Percentiles rank a stretch among this genome's conserved stretches.
Evolutionary conservation across 2,888 invertebrate species (phyloP).

Genomic region (Pyrocoelia pectoralis): DNA sequence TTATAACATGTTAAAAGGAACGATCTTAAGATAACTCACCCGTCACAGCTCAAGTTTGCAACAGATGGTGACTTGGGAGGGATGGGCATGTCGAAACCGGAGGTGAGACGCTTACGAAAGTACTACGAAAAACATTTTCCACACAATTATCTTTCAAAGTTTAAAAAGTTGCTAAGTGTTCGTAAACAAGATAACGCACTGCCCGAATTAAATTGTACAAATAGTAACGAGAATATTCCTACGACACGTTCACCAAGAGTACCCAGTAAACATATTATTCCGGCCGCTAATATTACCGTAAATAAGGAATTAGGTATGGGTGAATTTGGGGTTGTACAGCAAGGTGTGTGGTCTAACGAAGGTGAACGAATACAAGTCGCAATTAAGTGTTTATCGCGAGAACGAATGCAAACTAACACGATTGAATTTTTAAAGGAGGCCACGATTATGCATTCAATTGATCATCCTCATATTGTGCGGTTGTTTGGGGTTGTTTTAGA

Average conservation of each 20-base stretch:
- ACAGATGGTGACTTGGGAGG: constrained; percentile 90
- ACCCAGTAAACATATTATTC: constrained; percentile 85
- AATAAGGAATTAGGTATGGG: constrained; percentile 96
- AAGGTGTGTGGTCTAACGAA: constrained; percentile 96
- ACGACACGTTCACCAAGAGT: constrained; percentile 64
- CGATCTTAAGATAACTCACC: constrained; percentile 87
- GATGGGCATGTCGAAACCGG: constrained; percentile 94
- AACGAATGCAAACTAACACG: constrained; percentile 95
- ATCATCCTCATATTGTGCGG: constrained; percentile 96
- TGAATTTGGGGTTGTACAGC: constrained; percentile 98
- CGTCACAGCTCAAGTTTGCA: constrained; percentile 92
- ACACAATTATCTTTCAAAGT: constrained; percentile 90
- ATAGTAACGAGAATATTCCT: constrained; percentile 55
- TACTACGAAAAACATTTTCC: constrained; percentile 94
- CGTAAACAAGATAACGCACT: constrained; percentile 62
- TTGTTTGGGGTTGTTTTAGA: constrained; percentile 97
- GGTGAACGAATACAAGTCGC: constrained; percentile 91
- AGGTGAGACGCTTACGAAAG: constrained; percentile 92
- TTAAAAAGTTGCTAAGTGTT: constrained; percentile 81
- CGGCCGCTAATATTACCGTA: constrained; percentile 87
- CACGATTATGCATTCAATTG: constrained; percentile 97
- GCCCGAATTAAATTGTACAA: constrained; percentile 43
- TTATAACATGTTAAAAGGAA: constrained; percentile 66
- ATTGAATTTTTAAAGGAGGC: constrained; percentile 98
- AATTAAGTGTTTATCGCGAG: constrained; percentile 94